Evolutionary conservation across 37 sponge, comb jelly and placozoan species (phyloP).

Genomic region (Crambe crambe): DNA sequence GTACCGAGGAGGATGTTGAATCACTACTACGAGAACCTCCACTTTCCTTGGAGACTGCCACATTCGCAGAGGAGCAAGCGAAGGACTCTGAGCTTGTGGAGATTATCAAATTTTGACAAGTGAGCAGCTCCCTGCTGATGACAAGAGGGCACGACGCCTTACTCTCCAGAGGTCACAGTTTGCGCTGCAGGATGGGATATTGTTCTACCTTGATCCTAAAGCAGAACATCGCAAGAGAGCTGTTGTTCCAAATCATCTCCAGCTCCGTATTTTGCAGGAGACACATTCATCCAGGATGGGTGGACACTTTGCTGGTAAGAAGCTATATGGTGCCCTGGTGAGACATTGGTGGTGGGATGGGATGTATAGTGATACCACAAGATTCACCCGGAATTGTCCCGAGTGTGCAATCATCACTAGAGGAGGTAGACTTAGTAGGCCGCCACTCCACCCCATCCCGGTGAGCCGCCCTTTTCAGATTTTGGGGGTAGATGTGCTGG

Average conservation of each 20-base stretch:
- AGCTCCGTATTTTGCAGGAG: background rate
- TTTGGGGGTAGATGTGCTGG: background rate
- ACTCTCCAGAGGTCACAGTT: background rate
- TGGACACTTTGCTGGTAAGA: slow-evolving; percentile 19
- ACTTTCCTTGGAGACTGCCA: background rate
- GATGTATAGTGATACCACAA: slow-evolving; percentile 33
- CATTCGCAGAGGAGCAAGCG: slow-evolving; percentile 5
- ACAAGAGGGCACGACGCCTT: background rate
- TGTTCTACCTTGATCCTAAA: slow-evolving; percentile 20
- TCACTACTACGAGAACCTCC: background rate
- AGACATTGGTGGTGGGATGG: slow-evolving; percentile 33
- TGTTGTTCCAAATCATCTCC: slow-evolving; percentile 15
- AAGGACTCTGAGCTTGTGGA: slow-evolving; percentile 6
- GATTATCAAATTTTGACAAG: background rate
- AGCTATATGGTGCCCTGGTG: slow-evolving; percentile 3
- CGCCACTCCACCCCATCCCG: background rate
- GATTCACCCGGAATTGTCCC: background rate
- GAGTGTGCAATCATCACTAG: background rate
- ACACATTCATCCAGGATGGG: background rate
- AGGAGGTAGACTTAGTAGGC: background rate
- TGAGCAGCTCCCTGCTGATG: slow-evolving; percentile 15
- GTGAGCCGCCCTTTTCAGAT: too few relatives aligned
- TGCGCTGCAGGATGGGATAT: background rate
- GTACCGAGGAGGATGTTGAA: background rate
- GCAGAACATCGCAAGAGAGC: slow-evolving; percentile 10